These are phyloP conservation scores for Myotis davidii DNA, from an alignment of 2,113 vertebrate genomes.

Conservation along the genomic window DNA sequence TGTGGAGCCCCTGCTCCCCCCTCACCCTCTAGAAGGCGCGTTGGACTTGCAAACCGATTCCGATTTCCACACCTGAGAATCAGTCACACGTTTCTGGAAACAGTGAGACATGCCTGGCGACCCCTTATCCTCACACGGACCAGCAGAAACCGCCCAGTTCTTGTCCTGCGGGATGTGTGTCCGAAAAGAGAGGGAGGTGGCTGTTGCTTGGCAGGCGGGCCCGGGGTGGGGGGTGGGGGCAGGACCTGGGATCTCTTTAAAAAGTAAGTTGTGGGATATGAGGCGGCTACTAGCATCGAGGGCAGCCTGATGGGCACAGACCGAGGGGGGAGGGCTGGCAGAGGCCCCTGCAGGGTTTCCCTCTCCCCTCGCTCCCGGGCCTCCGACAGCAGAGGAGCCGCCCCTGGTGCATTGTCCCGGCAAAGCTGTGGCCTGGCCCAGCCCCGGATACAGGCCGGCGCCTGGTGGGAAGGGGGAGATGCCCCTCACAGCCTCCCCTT, in stretches of 20 bases:
- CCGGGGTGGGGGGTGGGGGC: rapidly evolving
- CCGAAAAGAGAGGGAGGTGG: not conserved
- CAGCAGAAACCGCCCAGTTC: slow-evolving; percentile 6
- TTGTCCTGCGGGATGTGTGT: not conserved
- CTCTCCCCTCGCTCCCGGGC: not conserved
- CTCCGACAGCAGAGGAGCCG: not conserved
- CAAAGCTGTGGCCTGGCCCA: not conserved
- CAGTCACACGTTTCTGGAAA: slow-evolving; percentile 40
- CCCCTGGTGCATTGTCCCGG: not conserved
- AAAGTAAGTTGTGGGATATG: not conserved
- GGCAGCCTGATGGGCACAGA: not conserved
- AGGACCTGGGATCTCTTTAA: not conserved
- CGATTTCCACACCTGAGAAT: slow-evolving; percentile 21
- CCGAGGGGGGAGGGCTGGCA: not conserved
- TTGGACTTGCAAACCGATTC: not conserved
- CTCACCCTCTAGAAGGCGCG: not conserved
- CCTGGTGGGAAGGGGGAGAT: not conserved
- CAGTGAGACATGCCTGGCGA: slow-evolving; percentile 6
- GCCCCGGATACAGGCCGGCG: not conserved
- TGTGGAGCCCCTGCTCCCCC: not conserved
- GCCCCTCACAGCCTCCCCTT: not conserved
- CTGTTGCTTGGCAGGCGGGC: not conserved
- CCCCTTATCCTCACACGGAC: slow-evolving; percentile 38
- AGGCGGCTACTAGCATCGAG: not conserved
- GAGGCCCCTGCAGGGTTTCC: not conserved